phyloP scores from a whole-genome alignment of 2,888 invertebrate species.

The Drosophila prostipennis region DNA sequence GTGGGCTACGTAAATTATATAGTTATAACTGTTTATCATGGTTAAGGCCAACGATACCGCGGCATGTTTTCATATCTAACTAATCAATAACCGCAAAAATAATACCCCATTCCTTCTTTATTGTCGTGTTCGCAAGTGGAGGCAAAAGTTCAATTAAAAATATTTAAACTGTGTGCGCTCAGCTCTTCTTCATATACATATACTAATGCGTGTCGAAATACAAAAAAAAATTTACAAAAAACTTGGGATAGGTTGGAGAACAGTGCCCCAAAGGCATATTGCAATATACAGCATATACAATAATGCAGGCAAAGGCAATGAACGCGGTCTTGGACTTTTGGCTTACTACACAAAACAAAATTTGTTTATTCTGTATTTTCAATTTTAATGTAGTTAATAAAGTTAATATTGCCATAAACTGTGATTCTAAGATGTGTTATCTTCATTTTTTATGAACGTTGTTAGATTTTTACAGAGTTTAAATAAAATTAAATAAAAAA shows the following conservation, averaged over 20 bases:
- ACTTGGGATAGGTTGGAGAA: conserved; percentile 83
- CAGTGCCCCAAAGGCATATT: conserved; percentile 71
- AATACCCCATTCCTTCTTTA: conserved; percentile 28
- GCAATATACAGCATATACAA: conserved; percentile 36
- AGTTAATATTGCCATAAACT: background rate
- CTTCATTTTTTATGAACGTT: background rate
- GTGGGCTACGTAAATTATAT: conserved; percentile 45
- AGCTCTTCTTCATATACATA: conserved; percentile 18
- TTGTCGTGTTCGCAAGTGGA: conserved; percentile 41
- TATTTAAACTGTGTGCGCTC: conserved; percentile 59
- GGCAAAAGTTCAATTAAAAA: conserved; percentile 82
- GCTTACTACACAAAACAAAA: conserved; percentile 10
- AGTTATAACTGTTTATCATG: conserved; percentile 45
- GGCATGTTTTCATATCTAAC: conserved; percentile 56
- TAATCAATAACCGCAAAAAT: conserved; percentile 73
- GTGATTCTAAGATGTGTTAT: background rate
- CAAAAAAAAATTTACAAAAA: conserved; percentile 22
- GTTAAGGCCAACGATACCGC: conserved; percentile 13
- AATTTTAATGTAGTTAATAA: background rate
- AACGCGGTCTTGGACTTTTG: conserved; percentile 34
- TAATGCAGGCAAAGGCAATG: conserved; percentile 41
- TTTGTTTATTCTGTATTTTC: background rate
- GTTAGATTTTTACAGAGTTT: too few species aligned
- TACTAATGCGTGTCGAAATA: conserved; percentile 79
- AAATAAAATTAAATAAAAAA: background rate